phyloP scores from a whole-genome alignment of 2,888 invertebrate species.

The Megamerina dolium region DNA sequence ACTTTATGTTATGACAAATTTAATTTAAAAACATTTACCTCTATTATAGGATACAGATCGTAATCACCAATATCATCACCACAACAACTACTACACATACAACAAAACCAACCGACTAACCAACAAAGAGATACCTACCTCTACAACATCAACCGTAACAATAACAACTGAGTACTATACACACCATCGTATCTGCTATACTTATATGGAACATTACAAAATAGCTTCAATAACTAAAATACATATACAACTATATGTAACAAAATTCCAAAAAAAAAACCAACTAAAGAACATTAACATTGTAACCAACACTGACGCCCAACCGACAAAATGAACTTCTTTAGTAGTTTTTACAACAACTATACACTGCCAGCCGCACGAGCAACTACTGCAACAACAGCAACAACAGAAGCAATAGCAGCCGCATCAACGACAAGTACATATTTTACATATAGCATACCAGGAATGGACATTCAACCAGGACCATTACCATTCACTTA shows the following conservation, averaged over 20 bases:
- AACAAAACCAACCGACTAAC: neutral
- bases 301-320: neutral
- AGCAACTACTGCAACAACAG: neutral
- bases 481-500: constrained; percentile 47
- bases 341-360: neutral
- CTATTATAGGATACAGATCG: too few species aligned
- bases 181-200: too few species aligned
- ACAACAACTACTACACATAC: too few species aligned
- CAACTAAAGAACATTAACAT: neutral
- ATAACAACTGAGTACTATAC: too few species aligned
- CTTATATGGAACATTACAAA: too few species aligned
- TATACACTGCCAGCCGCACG: neutral
- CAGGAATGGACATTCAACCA: constrained; percentile 45
- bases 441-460: constrained; percentile 46
- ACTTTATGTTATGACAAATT: too few species aligned
- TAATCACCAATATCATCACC: too few species aligned
- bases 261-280: too few species aligned
- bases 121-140: neutral
- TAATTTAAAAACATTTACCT: too few species aligned
- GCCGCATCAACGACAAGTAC: constrained; percentile 34
- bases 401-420: constrained; percentile 34
- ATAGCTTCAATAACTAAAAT: too few species aligned
- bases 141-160: neutral
- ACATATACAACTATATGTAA: too few species aligned
- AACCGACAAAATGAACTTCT: neutral